These are phyloP conservation scores for Tyrannus savana DNA, from an alignment of 2,113 vertebrate species.

Conservation along the genomic window DNA sequence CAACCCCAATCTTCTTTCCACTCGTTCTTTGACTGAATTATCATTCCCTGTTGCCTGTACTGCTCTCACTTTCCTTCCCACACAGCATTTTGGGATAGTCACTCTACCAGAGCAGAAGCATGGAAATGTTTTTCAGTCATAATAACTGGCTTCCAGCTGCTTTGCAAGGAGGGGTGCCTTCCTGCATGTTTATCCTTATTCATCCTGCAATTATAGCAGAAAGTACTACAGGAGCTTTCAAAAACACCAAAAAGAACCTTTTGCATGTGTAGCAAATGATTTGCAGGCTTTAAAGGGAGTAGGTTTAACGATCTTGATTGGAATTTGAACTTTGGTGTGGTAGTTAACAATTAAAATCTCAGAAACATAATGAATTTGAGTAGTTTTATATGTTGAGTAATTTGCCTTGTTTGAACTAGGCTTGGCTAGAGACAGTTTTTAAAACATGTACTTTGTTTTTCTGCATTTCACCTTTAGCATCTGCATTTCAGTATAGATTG, in stretches of 20 bases:
- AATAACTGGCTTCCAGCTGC: constrained; percentile 47
- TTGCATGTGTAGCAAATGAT: neutral
- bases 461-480: neutral
- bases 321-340: neutral
- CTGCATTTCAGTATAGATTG: neutral
- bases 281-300: neutral
- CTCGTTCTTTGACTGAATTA: neutral
- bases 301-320: neutral
- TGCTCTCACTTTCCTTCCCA: neutral
- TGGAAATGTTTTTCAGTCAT: neutral
- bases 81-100: neutral
- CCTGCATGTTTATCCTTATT: constrained; percentile 21
- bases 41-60: neutral
- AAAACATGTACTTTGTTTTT: neutral
- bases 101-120: neutral
- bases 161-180: constrained; percentile 28
- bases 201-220: constrained; percentile 30
- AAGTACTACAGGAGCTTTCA: neutral
- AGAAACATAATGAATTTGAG: neutral
- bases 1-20: neutral
- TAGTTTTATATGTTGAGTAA: neutral
- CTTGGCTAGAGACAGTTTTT: neutral
- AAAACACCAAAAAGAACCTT: neutral
- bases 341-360: neutral
- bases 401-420: neutral